A percentile compares a stretch with the other conserved stretches of the same genome.
These are phyloP conservation scores for Caretta caretta DNA, from an alignment of 2,113 vertebrate genomes.

Conservation along the genomic window DNA sequence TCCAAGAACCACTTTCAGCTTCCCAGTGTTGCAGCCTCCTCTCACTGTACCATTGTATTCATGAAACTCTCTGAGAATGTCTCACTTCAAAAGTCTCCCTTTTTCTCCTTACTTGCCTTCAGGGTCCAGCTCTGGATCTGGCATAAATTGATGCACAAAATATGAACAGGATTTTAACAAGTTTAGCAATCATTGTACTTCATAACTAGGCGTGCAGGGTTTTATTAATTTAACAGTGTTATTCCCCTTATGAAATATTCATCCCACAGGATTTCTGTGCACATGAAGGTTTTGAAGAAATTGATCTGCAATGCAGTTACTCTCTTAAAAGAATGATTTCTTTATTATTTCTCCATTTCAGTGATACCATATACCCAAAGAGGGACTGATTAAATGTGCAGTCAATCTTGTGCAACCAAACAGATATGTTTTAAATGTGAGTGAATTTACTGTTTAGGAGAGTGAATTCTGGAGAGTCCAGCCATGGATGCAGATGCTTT, in stretches of 20 bases:
- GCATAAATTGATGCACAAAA: constrained; percentile 70
- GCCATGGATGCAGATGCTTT: not conserved
- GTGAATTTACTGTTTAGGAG: constrained; percentile 13
- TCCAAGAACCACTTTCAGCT: not conserved
- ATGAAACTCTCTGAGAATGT: not conserved
- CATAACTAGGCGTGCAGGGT: constrained; percentile 71
- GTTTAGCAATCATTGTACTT: constrained; percentile 75
- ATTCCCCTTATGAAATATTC: constrained; percentile 80
- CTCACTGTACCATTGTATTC: not conserved
- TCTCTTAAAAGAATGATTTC: constrained; percentile 75
- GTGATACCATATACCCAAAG: constrained; percentile 28
- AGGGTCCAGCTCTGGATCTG: constrained; percentile 65
- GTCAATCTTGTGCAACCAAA: constrained; percentile 61
- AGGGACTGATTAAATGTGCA: constrained; percentile 49
- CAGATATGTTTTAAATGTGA: constrained; percentile 61
- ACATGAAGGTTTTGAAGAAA: constrained; percentile 76
- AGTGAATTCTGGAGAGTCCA: not conserved
- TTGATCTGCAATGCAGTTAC: constrained; percentile 78
- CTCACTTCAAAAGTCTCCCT: constrained; percentile 55
- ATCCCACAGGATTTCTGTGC: constrained; percentile 76
- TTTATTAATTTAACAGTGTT: constrained; percentile 79
- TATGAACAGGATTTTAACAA: constrained; percentile 70
- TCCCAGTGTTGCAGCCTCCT: not conserved
- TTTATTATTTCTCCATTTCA: constrained; percentile 73
- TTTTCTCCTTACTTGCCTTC: constrained; percentile 49